Evolutionary conservation across 2,888 invertebrate genomes (phyloP).

Genomic region (Phlogophora meticulosa): DNA sequence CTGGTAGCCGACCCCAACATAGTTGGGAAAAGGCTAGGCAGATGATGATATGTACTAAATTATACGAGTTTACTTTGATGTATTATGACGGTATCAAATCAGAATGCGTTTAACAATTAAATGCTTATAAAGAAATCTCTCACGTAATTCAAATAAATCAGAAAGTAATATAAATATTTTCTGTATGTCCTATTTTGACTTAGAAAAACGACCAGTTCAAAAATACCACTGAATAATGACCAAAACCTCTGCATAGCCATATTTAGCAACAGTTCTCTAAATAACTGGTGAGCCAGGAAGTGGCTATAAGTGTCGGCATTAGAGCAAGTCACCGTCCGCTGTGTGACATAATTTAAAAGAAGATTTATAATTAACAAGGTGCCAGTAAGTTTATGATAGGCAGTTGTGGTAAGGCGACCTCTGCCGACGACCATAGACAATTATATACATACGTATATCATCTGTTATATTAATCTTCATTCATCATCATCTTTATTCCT

Average conservation of each 20-base stretch:
- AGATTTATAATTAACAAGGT: conserved; percentile 53
- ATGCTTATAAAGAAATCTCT: too few species aligned
- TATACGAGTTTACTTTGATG: background rate
- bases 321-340: conserved; percentile 26
- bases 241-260: conserved; percentile 45
- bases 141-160: background rate
- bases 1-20: too few species aligned
- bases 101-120: too few species aligned
- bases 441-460: too few species aligned
- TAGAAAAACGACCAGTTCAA: background rate
- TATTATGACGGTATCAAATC: background rate
- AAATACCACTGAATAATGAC: conserved; percentile 6
- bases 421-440: conserved; percentile 8
- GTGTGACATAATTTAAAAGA: conserved; percentile 48
- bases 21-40: too few species aligned
- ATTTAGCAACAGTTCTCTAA: conserved; percentile 56
- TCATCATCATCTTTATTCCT: too few species aligned
- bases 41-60: too few species aligned
- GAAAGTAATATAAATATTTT: background rate
- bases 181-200: background rate
- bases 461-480: too few species aligned
- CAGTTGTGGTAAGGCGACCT: conserved; percentile 14
- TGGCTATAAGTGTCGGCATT: conserved; percentile 51
- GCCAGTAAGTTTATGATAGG: conserved; percentile 39
- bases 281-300: conserved; percentile 59